Evolutionary conservation across 2,113 vertebrate species (phyloP).

Genomic region (Damaliscus lunatus): DNA sequence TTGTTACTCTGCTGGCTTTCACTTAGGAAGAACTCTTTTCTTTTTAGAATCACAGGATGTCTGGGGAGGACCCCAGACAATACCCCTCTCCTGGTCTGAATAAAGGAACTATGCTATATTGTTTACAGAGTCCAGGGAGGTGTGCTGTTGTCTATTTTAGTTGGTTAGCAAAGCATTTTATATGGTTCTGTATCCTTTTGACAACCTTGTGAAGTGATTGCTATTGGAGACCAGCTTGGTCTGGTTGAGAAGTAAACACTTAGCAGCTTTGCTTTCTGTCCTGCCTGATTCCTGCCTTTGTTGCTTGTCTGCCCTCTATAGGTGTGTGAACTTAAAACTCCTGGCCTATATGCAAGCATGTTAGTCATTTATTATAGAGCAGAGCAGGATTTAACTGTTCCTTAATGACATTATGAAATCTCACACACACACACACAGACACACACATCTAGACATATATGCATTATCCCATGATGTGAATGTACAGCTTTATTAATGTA

Average conservation of each 20-base stretch:
- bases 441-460: not conserved
- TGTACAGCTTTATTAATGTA: not conserved
- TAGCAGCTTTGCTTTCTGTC: not conserved
- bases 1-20: constrained; percentile 1
- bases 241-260: not conserved
- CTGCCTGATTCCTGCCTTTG: not conserved
- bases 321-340: not conserved
- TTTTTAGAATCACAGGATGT: constrained; percentile 3
- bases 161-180: not conserved
- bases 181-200: not conserved
- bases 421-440: not conserved
- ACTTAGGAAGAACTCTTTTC: not conserved
- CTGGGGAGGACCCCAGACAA: not conserved
- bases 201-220: not conserved
- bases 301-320: not conserved
- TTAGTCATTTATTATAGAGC: not conserved
- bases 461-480: not conserved
- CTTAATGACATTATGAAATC: not conserved
- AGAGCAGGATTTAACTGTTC: not conserved
- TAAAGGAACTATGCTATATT: not conserved
- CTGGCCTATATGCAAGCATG: not conserved
- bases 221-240: not conserved
- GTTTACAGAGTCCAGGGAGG: not conserved
- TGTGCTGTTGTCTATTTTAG: not conserved
- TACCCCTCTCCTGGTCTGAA: not conserved